Evolutionary conservation across 2,888 invertebrate genomes (phyloP).

Genomic region (Lasiommata megera): DNA sequence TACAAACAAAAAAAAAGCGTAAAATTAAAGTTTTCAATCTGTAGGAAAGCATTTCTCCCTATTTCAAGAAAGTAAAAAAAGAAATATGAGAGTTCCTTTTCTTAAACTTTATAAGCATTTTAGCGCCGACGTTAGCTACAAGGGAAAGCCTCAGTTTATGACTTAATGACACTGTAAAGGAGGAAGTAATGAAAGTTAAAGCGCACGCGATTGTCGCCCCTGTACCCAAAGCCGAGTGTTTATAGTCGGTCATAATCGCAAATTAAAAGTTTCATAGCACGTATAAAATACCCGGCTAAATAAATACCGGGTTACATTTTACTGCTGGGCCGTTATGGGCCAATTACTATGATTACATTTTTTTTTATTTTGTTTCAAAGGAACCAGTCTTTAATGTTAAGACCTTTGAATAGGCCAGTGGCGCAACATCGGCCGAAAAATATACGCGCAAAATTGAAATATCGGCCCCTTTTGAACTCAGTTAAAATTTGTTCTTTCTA

Average conservation of each 20-base stretch:
- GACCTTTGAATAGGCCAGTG: too few relatives aligned
- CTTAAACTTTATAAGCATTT: conserved; percentile 4
- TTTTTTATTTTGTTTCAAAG: background rate
- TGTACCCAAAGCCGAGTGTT: conserved; percentile 21
- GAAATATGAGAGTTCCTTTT: background rate
- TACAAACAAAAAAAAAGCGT: too few relatives aligned
- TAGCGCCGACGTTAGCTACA: conserved; percentile 8
- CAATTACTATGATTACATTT: conserved; percentile 5
- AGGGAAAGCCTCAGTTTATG: conserved; percentile 35
- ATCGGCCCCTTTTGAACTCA: too few relatives aligned
- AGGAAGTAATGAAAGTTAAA: conserved; percentile 40
- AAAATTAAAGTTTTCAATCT: too few relatives aligned
- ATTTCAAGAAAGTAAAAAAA: background rate
- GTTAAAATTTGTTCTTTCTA: background rate
- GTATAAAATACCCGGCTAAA: conserved; percentile 28
- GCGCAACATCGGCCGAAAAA: too few relatives aligned
- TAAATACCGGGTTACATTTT: conserved; percentile 28
- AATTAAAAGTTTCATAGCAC: conserved; percentile 37
- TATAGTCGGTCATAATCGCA: conserved; percentile 32
- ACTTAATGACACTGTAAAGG: conserved; percentile 42
- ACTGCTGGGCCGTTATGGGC: conserved; percentile 10
- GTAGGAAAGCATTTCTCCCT: background rate
- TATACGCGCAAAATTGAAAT: too few relatives aligned
- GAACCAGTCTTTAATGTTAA: too few relatives aligned
- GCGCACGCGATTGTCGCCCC: conserved; percentile 13